Evolutionary conservation across 2,113 vertebrate genomes (phyloP), one percentile per base, ranked within the genome.

Genomic region (Tachycineta bicolor): DNA sequence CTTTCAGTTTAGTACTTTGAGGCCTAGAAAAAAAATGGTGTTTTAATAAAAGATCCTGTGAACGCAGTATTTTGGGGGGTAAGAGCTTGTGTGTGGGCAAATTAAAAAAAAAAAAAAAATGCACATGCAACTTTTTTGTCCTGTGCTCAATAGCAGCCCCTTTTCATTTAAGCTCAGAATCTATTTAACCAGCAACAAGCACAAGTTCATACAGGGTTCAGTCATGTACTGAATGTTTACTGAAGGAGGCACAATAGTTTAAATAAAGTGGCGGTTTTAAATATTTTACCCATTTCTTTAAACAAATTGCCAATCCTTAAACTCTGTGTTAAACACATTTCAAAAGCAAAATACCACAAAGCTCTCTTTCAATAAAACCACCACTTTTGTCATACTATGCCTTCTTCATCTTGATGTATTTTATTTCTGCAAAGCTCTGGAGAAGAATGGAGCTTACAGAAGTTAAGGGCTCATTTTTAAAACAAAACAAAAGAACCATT

Each of bases 131-230:
- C 98, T 98, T 98, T 97, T 97, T 98, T 98, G 97, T 98, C 97
- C 87, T 90, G 89, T 92, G 96, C 89, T 98, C 97, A 98, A 98
- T 97, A 97, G 98, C 96, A 97, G 92, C 39, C 81, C 70, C 92
- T 92, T 97, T 98, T 98, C 96, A 97, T 97, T 98, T 96, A 95
- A 97, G 95, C 97, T 96, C 96, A 95, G 95, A 95, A 96, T 98
- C 97, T 98, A 98, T 98, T 98, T 98, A 98, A 98, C 97, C 97
- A 97, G 98, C 96, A 98, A 98, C 95, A 97, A 98, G 97, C 97
- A 95, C 96, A 98, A 97, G 98, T 98, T 98, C 98, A 98, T 97
- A 98, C 97, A 98, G 97, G 98, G 98, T 98, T 98, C 98, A 98
- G 76, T 97, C 98, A 98, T 98, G 98, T 97, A 97, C 98, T 97